A percentile compares a stretch with the other conserved stretches of the same genome.
Conservation (phyloP, 2,888 invertebrate genomes). For the Apodemia mormo region DNA sequence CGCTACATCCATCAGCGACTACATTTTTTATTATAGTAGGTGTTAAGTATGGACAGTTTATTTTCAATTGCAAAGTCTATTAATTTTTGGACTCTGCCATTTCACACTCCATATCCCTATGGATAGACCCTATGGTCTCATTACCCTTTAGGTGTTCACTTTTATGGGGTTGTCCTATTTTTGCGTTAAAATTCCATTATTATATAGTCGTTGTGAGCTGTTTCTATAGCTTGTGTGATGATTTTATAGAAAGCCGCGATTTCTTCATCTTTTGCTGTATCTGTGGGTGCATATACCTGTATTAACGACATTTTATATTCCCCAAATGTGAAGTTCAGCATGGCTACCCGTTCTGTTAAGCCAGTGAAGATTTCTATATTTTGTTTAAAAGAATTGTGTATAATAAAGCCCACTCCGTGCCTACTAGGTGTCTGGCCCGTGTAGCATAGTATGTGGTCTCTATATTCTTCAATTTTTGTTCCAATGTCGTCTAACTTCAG, state of each 20-base stretch:
- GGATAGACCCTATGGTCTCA: neutral
- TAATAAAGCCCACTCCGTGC: too few relatives aligned
- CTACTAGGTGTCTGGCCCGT: too few relatives aligned
- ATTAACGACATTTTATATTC: neutral
- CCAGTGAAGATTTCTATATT: neutral
- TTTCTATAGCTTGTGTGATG: neutral
- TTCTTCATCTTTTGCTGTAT: neutral
- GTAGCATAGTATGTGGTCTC: too few relatives aligned
- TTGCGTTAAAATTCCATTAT: neutral
- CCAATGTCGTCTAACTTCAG: too few relatives aligned
- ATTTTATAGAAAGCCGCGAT: neutral
- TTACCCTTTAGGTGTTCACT: neutral
- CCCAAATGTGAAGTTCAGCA: neutral
- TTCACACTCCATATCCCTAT: neutral
- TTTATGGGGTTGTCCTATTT: neutral
- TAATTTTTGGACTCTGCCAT: neutral
- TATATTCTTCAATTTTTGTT: too few relatives aligned
- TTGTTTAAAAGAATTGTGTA: neutral
- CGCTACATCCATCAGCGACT: neutral
- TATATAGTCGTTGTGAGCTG: neutral
- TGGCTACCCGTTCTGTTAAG: neutral
- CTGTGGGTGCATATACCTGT: conserved; percentile 2
- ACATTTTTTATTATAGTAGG: neutral
- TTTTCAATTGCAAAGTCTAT: neutral
- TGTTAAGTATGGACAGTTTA: neutral